Conservation (phyloP, 1,140 invertebrate genomes). For the Dryas iulia region DNA sequence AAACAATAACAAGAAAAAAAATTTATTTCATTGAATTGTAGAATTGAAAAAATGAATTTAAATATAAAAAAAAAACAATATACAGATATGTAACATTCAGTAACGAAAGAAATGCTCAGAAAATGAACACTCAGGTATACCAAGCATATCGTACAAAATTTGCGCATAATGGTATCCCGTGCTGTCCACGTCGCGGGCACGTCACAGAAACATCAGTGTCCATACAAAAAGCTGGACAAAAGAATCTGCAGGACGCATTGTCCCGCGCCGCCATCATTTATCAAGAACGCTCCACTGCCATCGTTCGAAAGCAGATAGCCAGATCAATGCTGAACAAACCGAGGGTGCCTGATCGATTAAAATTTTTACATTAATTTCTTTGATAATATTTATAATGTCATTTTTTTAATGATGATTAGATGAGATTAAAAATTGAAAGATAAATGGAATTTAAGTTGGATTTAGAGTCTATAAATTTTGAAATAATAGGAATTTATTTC, state of each 20-base stretch:
- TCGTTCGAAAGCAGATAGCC: conserved; percentile 65
- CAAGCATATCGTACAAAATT: conserved; percentile 13
- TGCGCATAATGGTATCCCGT: conserved; percentile 27
- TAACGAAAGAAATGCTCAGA: conserved; percentile 2
- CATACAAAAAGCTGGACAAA: conserved; percentile 66
- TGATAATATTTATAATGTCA: not conserved
- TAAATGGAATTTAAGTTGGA: too few species aligned
- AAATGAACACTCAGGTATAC: not conserved
- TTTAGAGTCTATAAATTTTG: too few species aligned
- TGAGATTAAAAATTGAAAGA: too few species aligned
- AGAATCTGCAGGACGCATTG: conserved; percentile 69
- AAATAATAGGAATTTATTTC: too few species aligned
- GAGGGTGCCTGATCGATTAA: conserved; percentile 52
- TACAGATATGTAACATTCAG: not conserved
- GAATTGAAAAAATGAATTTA: not conserved
- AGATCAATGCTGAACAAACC: conserved; percentile 55
- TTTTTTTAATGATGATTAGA: too few species aligned
- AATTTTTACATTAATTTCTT: conserved; percentile 45
- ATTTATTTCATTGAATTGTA: too few species aligned
- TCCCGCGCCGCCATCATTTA: conserved; percentile 58
- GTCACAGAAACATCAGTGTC: conserved; percentile 58
- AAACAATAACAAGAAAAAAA: too few species aligned
- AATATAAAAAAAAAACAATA: not conserved
- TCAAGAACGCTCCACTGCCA: conserved; percentile 66
- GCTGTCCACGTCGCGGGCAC: conserved; percentile 35